Evolutionary conservation across 2,797 vertebrate genomes (phyloP).

Genomic region (Etheostoma perlongum): DNA sequence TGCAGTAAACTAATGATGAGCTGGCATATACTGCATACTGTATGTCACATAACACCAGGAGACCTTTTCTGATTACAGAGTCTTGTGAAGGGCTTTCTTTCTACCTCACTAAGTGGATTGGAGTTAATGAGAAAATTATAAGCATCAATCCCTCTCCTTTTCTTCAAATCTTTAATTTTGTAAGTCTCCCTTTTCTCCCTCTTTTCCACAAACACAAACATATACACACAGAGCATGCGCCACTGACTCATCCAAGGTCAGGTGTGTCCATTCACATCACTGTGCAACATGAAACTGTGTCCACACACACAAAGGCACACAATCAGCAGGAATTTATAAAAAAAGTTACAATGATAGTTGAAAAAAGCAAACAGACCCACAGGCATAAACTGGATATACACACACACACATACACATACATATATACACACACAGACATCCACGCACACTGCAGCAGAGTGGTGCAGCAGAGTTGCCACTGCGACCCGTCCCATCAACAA

Average conservation of each 20-base stretch:
- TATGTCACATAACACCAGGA: constrained; percentile 44
- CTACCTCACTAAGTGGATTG: neutral
- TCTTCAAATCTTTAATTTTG: neutral
- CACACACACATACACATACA: constrained; percentile 7
- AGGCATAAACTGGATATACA: neutral
- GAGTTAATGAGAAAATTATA: neutral
- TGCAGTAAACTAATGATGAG: constrained; percentile 6
- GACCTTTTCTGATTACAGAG: neutral
- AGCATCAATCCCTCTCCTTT: neutral
- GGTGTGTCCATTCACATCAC: constrained; percentile 60
- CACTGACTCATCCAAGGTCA: constrained; percentile 73
- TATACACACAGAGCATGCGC: constrained; percentile 39
- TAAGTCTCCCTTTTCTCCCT: neutral
- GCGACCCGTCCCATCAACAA: constrained; percentile 57
- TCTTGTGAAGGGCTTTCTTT: constrained; percentile 7
- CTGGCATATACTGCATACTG: constrained; percentile 41
- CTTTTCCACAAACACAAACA: constrained; percentile 27
- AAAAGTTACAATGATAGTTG: constrained; percentile 13
- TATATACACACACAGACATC: constrained; percentile 21
- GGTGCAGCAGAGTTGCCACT: constrained; percentile 69
- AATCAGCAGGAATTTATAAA: constrained; percentile 6
- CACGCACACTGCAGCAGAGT: constrained; percentile 74
- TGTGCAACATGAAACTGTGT: constrained; percentile 44
- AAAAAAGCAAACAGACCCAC: constrained; percentile 25
- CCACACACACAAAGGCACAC: neutral